Percentiles rank a stretch among this genome's conserved stretches.
Evolutionary conservation across 2,797 vertebrate genomes (phyloP).

Genomic region (Gallirallus australis): DNA sequence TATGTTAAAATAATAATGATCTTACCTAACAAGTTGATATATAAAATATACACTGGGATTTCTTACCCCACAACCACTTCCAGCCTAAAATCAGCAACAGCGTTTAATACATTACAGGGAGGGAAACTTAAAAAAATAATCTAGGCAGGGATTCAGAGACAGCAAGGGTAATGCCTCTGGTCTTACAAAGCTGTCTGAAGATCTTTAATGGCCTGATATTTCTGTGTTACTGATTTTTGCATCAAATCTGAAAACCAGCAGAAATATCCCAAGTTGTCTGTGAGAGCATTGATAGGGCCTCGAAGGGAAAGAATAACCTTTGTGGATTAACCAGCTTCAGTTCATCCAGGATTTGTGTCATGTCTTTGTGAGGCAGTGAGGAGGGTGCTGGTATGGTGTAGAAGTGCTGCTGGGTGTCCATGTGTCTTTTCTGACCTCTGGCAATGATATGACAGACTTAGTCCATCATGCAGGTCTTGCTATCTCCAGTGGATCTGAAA

Average conservation of each 20-base stretch:
- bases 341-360: not conserved
- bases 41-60: constrained; percentile 58
- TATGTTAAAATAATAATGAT: constrained; percentile 54
- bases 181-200: not conserved
- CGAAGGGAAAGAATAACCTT: not conserved
- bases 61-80: not conserved
- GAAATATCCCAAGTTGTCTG: not conserved
- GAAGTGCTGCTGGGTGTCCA: not conserved
- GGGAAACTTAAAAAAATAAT: not conserved
- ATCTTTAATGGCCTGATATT: not conserved
- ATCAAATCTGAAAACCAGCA: not conserved
- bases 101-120: not conserved
- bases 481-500: not conserved
- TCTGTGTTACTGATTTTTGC: not conserved
- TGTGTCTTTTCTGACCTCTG: not conserved
- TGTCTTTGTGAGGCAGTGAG: not conserved
- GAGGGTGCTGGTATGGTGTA: not conserved
- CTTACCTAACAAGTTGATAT: constrained; percentile 47
- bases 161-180: not conserved
- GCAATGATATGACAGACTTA: not conserved
- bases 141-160: not conserved
- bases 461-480: not conserved
- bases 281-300: not conserved
- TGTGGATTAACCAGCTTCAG: not conserved
- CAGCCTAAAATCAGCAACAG: not conserved